Conservation (phyloP, 2,113 vertebrate genomes). For the Myrmecobius fasciatus region DNA sequence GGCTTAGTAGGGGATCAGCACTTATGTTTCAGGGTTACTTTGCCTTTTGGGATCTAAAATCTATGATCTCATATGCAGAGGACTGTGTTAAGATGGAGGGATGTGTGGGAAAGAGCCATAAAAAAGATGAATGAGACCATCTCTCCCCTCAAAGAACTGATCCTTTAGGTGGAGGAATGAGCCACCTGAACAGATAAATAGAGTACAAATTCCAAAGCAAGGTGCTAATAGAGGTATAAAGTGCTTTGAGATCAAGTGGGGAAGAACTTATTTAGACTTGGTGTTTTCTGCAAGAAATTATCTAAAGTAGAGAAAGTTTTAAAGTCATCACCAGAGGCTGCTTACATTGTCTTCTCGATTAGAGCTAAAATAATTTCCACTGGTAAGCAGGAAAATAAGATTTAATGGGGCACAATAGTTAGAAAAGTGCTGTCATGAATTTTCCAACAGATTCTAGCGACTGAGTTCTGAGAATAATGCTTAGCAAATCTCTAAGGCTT, state of each 20-base stretch:
- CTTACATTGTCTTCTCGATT: not conserved
- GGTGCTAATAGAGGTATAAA: not conserved
- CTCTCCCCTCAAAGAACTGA: not conserved
- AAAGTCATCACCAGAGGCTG: not conserved
- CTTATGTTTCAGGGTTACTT: not conserved
- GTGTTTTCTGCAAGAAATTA: not conserved
- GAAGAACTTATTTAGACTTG: not conserved
- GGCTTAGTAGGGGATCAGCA: not conserved
- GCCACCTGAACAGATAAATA: not conserved
- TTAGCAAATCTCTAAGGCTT: constrained; percentile 15
- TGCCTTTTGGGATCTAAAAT: not conserved
- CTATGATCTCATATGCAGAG: not conserved
- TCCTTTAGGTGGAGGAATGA: not conserved
- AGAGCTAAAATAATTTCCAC: constrained; percentile 17
- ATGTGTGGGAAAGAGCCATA: not conserved
- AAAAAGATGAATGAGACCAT: not conserved
- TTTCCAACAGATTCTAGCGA: not conserved
- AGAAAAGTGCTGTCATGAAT: not conserved
- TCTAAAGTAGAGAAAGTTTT: constrained; percentile 5
- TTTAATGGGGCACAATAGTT: constrained; percentile 33
- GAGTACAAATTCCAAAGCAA: not conserved
- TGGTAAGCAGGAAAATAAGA: constrained; percentile 21
- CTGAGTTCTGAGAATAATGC: not conserved
- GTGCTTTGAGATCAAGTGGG: not conserved
- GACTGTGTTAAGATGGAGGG: not conserved